phyloP scores from a whole-genome alignment of 92 coral and sea anemone species.

The Epizoanthus illoricatus region DNA sequence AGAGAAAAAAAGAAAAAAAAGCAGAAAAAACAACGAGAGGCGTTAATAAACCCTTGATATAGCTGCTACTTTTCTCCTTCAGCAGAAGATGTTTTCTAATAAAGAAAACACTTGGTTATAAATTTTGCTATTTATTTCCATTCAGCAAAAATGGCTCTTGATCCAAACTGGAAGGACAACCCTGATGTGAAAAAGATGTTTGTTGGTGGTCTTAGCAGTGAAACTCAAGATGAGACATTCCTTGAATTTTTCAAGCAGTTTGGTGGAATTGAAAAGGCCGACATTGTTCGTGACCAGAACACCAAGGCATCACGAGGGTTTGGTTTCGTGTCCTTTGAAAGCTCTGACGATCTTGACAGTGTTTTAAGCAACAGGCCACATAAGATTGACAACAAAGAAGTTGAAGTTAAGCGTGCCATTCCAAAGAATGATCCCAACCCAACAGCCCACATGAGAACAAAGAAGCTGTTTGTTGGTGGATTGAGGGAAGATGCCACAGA shows the following conservation, averaged over 20 bases:
- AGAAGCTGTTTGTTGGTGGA: conserved; percentile 93
- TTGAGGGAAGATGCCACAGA: conserved; percentile 70
- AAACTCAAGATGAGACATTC: conserved; percentile 48
- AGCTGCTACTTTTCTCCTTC: too few species aligned
- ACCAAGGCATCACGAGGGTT: conserved; percentile 59
- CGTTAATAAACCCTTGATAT: too few species aligned
- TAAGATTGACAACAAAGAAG: conserved; percentile 65
- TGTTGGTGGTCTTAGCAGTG: conserved; percentile 59
- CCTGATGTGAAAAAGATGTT: conserved; percentile 71
- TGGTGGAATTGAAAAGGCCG: conserved; percentile 58
- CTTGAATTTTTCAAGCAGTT: conserved; percentile 48
- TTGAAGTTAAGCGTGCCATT: conserved; percentile 85
- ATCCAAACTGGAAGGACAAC: conserved; percentile 66
- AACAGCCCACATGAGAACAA: conserved; percentile 73
- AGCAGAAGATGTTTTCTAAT: too few species aligned
- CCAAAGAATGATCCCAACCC: conserved; percentile 89
- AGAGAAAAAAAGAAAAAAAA: too few species aligned
- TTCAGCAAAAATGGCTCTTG: conserved; percentile 52
- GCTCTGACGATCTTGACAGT: conserved; percentile 55
- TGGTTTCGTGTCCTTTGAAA: conserved; percentile 61
- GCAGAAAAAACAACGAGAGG: too few species aligned
- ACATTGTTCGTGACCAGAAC: conserved; percentile 46
- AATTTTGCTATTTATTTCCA: background rate
- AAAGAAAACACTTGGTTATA: background rate
- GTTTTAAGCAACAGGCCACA: conserved; percentile 60